Conservation (phyloP, 1,140 invertebrate species). For the Scaptodrosophila lebanonensis region DNA sequence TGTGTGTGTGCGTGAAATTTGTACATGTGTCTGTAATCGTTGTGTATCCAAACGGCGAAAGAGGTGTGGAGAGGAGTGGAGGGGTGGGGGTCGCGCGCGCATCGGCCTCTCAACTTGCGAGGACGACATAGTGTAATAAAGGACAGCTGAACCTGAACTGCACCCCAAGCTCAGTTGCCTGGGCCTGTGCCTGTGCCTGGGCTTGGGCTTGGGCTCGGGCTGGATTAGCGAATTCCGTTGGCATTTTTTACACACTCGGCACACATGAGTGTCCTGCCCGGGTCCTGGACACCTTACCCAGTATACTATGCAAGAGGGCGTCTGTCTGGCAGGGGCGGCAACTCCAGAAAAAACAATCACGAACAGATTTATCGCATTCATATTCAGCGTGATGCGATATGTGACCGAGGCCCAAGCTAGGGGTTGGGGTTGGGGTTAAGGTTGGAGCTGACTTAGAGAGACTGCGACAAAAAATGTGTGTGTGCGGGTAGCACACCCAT, state of each 20-base stretch:
- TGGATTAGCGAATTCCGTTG: slow-evolving; percentile 68
- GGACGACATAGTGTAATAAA: slow-evolving; percentile 66
- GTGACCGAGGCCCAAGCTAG: slow-evolving; percentile 35
- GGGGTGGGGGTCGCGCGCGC: no score
- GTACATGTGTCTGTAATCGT: slow-evolving; percentile 63
- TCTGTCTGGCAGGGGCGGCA: background rate
- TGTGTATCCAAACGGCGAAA: no score
- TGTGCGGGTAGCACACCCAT: slow-evolving; percentile 10
- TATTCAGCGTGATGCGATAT: slow-evolving; percentile 70
- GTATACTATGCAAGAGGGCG: background rate
- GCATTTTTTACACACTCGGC: slow-evolving; percentile 47
- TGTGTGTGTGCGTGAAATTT: slow-evolving; percentile 20
- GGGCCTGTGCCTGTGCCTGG: slow-evolving; percentile 1
- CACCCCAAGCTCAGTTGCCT: slow-evolving; percentile 7
- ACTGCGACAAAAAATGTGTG: no score
- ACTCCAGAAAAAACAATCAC: slow-evolving; percentile 66
- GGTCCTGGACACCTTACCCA: slow-evolving; percentile 29
- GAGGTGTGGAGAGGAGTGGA: no score
- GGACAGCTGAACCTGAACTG: slow-evolving; percentile 45
- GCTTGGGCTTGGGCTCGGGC: slow-evolving; percentile 7
- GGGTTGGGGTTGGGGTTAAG: background rate
- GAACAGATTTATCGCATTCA: slow-evolving; percentile 76
- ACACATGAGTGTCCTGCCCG: slow-evolving; percentile 29
- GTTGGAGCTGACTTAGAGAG: no score
- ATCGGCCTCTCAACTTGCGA: slow-evolving; percentile 24